Base-by-base conservation (phyloP, 1,140 invertebrate species). In the Danaus plexippus region DNA sequence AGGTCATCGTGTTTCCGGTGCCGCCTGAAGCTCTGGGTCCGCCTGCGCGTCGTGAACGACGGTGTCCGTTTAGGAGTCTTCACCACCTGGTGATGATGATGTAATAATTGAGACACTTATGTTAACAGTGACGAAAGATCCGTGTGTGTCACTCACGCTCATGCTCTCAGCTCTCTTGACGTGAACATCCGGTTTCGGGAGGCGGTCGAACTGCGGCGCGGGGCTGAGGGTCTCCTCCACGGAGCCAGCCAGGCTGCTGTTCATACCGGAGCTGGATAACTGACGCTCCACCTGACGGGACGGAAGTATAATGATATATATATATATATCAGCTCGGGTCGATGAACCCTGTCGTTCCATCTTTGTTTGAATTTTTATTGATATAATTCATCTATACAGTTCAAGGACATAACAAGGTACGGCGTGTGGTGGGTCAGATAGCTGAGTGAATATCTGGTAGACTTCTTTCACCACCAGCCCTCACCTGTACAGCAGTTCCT, bases 21-120 rank as follows among this genome's bases (percentile, higher is more conserved):
- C 69, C 95, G 93, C 9, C 94, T 87, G 89, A 97, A 97, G 81
- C 95, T 97, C 73, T 96, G 94, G 9, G 95, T 96, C 62, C 95
- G 88, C 48, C 97, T 88, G 12, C 96, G 89, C 0, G 97, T 98
- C 6, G 95, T 98, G 81, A 99, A 98, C 66, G 96, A 97, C 0
- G 97, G 96, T 0, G 96, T 98, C 62, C 96, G 89, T 78, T 97
- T 96, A 8, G 94, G 91, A 60, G 94, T 94, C 67, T 91, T 92
- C 15, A 82, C 78, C 46, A 87, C 75, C 83, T 86, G 66, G 43
- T 9, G 9, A 45, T 12, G 43, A 10, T 11, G 43, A 45, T 11
- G 43, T 1, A 45, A 32, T 32, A 32, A 4, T 32, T 32, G 7
- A 15, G 15, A 15, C 15, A 32, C 22, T 7, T 32, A 32, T 32